Evolutionary conservation across 2,888 invertebrate species (phyloP).

Genomic region (Diarsia brunnea): DNA sequence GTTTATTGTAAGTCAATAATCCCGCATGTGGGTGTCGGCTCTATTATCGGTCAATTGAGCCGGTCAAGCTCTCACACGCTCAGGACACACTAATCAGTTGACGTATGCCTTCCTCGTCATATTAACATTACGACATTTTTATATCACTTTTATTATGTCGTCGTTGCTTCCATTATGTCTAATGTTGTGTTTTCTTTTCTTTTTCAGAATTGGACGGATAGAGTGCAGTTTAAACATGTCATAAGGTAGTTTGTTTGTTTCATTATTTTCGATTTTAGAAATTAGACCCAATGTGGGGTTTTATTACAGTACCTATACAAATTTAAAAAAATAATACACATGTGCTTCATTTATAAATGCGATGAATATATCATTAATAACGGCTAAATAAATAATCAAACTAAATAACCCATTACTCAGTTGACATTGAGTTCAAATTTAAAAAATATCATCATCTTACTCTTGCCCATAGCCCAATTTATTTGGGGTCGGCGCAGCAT

Average conservation of each 20-base stretch:
- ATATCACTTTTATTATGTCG: slow-evolving; percentile 78
- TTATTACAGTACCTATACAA: too few species aligned
- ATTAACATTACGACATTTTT: slow-evolving; percentile 78
- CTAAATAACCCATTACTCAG: neutral
- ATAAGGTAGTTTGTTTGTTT: slow-evolving; percentile 73
- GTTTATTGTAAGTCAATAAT: slow-evolving; percentile 89
- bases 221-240: slow-evolving; percentile 78
- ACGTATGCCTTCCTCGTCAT: slow-evolving; percentile 81
- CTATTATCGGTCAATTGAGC: slow-evolving; percentile 85
- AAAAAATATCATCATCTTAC: neutral
- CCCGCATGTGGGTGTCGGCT: slow-evolving; percentile 85
- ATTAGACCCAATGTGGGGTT: neutral
- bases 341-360: neutral
- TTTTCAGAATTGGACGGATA: slow-evolving; percentile 73
- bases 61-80: slow-evolving; percentile 73
- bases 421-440: neutral
- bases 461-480: neutral
- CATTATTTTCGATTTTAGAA: neutral
- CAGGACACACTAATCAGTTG: slow-evolving; percentile 75
- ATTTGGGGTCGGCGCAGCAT: neutral
- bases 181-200: slow-evolving; percentile 68
- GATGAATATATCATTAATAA: neutral
- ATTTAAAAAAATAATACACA: neutral
- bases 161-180: slow-evolving; percentile 44
- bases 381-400: too few species aligned